These are phyloP conservation scores for Lepilemur septentrionalis DNA, from an alignment of 2,797 vertebrate species.

Conservation along the genomic window DNA sequence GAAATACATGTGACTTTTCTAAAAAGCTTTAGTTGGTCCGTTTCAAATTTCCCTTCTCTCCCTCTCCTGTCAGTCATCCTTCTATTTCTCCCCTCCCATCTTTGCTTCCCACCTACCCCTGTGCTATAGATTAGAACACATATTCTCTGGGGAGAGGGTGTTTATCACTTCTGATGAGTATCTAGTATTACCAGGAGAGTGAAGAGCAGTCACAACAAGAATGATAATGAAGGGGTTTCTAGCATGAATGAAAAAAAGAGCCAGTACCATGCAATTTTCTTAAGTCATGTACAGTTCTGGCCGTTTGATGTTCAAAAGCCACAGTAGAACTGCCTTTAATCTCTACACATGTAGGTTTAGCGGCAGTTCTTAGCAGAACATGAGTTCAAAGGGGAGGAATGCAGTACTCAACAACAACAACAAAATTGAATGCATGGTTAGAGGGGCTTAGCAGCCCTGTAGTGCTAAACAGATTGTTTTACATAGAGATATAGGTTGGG, in stretches of 20 bases:
- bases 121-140: constrained; percentile 77
- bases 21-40: constrained; percentile 50
- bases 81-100: not conserved
- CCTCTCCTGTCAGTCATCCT: not conserved
- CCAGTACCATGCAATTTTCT: constrained; percentile 77
- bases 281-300: constrained; percentile 71
- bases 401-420: not conserved
- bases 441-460: constrained; percentile 25
- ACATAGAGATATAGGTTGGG: constrained; percentile 46
- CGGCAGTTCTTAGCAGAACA: constrained; percentile 72
- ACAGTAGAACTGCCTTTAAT: constrained; percentile 81
- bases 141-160: constrained; percentile 63
- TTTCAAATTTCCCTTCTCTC: constrained; percentile 2
- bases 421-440: constrained; percentile 44
- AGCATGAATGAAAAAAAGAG: constrained; percentile 55
- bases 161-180: constrained; percentile 84
- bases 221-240: constrained; percentile 84
- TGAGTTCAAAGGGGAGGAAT: constrained; percentile 73
- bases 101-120: not conserved
- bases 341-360: constrained; percentile 79
- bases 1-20: not conserved
- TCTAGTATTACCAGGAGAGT: constrained; percentile 79
- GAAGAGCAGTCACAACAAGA: constrained; percentile 74
- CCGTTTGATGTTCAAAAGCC: constrained; percentile 81
- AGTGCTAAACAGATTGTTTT: constrained; percentile 68